These are phyloP conservation scores for Sesia apiformis DNA, from an alignment of 2,888 invertebrate genomes.

Conservation along the genomic window DNA sequence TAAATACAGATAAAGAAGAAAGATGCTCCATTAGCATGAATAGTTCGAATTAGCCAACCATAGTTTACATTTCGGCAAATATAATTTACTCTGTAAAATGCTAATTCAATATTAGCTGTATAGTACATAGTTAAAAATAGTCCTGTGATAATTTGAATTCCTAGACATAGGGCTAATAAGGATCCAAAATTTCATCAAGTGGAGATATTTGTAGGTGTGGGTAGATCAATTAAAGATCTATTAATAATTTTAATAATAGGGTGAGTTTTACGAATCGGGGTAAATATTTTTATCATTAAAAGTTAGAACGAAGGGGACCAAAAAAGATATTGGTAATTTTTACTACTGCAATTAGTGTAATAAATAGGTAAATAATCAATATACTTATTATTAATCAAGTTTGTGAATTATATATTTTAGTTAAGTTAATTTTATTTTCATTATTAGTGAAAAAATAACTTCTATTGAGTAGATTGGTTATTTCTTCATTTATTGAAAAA, in stretches of 20 bases:
- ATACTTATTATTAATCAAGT: conserved; percentile 63
- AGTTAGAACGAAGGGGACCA: conserved; percentile 63
- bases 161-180: conserved; percentile 76
- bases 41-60: conserved; percentile 78
- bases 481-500: conserved; percentile 32
- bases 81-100: conserved; percentile 79
- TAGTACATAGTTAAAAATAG: conserved; percentile 82
- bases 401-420: conserved; percentile 70
- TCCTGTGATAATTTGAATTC: conserved; percentile 79
- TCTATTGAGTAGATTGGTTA: conserved; percentile 20
- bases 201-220: conserved; percentile 76
- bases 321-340: conserved; percentile 74
- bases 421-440: conserved; percentile 60
- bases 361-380: conserved; percentile 75
- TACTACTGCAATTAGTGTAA: conserved; percentile 72
- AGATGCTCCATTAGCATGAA: conserved; percentile 83
- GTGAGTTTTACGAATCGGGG: conserved; percentile 52
- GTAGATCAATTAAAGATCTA: conserved; percentile 74
- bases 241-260: conserved; percentile 75
- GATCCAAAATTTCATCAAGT: conserved; percentile 82
- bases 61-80: conserved; percentile 82
- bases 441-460: conserved; percentile 26
- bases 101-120: conserved; percentile 75
- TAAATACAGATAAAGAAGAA: conserved; percentile 83
- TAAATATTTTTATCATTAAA: conserved; percentile 40